Evolutionary conservation across 2,113 vertebrate species (phyloP).

Genomic region (Chaetura pelagica): DNA sequence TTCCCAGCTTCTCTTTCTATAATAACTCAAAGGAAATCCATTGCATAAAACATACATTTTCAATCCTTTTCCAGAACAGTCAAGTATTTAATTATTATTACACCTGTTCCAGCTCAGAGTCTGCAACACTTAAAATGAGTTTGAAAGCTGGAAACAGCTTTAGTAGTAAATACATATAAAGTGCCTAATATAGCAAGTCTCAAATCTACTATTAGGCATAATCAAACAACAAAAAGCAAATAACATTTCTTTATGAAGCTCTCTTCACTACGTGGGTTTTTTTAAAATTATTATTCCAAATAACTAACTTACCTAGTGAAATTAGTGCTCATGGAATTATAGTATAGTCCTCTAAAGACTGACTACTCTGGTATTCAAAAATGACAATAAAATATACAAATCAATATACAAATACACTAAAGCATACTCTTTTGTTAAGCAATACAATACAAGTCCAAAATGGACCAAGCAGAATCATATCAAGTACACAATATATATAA

Average conservation of each 20-base stretch:
- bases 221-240: not conserved
- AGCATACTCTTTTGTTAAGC: not conserved
- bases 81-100: not conserved
- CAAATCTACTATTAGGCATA: not conserved
- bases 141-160: not conserved
- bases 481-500: not conserved
- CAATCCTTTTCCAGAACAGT: not conserved
- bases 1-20: not conserved
- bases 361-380: not conserved
- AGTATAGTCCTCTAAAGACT: not conserved
- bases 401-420: not conserved
- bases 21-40: not conserved
- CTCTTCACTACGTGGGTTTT: accelerated
- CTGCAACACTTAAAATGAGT: not conserved
- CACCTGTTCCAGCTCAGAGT: not conserved
- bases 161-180: not conserved
- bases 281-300: not conserved
- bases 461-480: not conserved
- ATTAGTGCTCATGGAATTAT: not conserved
- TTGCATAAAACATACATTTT: not conserved
- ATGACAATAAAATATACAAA: not conserved
- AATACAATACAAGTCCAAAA: not conserved
- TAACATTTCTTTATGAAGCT: not conserved
- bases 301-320: not conserved
- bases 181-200: not conserved